Conservation (phyloP, 2,797 vertebrate species). For the Sebastes diaconus region DNA sequence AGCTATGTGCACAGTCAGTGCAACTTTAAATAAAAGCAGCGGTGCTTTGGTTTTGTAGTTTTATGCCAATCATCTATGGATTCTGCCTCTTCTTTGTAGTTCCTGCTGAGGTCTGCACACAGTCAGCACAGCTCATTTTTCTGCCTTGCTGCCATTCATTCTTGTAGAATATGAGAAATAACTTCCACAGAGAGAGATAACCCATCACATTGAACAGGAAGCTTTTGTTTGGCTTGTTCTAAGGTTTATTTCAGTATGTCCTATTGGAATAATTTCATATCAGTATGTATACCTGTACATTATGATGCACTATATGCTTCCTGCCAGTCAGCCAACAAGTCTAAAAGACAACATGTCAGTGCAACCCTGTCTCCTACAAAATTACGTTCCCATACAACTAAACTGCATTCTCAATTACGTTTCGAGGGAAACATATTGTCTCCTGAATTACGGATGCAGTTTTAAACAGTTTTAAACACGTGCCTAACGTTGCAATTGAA, state of each 20-base stretch:
- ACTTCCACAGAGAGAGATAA: constrained; percentile 20
- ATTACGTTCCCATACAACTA: no score
- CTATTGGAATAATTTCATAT: constrained; percentile 7
- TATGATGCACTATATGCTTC: background rate
- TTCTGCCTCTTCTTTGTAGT: constrained; percentile 28
- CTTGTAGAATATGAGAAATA: constrained; percentile 35
- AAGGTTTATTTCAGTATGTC: constrained; percentile 12
- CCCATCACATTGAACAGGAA: constrained; percentile 11
- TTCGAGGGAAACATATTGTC: no score
- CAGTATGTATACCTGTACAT: background rate
- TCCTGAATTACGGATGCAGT: no score
- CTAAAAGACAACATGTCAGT: background rate
- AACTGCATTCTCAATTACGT: no score
- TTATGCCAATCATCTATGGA: constrained; percentile 37
- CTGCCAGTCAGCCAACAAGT: background rate
- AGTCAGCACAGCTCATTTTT: constrained; percentile 56
- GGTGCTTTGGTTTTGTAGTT: constrained; percentile 18
- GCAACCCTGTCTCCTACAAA: no score
- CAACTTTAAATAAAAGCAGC: constrained; percentile 26
- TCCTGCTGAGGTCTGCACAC: constrained; percentile 57
- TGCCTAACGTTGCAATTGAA: no score
- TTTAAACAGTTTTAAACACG: no score
- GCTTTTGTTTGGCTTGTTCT: constrained; percentile 15
- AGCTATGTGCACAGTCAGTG: background rate
- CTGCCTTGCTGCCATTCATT: constrained; percentile 48